Evolutionary conservation across 2,797 vertebrate species (phyloP).

Genomic region (Scolopax bukidnonensis): DNA sequence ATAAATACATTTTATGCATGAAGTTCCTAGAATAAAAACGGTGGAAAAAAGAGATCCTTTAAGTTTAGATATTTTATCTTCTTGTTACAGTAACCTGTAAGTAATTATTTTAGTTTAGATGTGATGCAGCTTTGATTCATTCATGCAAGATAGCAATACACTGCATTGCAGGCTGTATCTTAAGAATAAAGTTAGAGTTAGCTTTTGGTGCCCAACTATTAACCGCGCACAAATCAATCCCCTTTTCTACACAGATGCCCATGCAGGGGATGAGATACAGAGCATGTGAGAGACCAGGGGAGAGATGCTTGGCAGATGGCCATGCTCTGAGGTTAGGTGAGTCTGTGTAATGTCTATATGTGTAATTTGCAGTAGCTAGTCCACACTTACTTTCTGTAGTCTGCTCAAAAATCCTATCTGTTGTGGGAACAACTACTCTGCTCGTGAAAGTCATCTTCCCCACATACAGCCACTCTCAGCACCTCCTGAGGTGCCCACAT

Average conservation of each 20-base stretch:
- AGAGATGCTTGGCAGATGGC: no score
- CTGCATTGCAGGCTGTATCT: not conserved
- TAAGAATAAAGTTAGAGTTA: not conserved
- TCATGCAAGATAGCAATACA: not conserved
- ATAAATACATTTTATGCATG: not conserved
- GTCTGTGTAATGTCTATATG: rapidly evolving
- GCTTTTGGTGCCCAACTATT: not conserved
- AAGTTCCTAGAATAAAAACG: not conserved
- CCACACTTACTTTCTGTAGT: not conserved
- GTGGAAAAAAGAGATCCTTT: rapidly evolving
- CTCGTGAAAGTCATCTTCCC: not conserved
- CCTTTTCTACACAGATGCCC: not conserved
- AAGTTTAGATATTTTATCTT: not conserved
- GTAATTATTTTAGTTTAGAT: not conserved
- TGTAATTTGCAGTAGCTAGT: not conserved
- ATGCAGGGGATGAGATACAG: not conserved
- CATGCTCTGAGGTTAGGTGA: rapidly evolving
- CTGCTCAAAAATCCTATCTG: not conserved
- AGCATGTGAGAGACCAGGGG: rapidly evolving
- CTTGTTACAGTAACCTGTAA: not conserved
- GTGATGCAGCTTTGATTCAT: not conserved
- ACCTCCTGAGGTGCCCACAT: not conserved
- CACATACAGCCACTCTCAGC: rapidly evolving
- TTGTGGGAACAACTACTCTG: rapidly evolving
- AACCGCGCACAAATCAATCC: rapidly evolving